These are phyloP conservation scores for Coenonympha arcania DNA, from an alignment of 2,888 invertebrate genomes.

Conservation along the genomic window DNA sequence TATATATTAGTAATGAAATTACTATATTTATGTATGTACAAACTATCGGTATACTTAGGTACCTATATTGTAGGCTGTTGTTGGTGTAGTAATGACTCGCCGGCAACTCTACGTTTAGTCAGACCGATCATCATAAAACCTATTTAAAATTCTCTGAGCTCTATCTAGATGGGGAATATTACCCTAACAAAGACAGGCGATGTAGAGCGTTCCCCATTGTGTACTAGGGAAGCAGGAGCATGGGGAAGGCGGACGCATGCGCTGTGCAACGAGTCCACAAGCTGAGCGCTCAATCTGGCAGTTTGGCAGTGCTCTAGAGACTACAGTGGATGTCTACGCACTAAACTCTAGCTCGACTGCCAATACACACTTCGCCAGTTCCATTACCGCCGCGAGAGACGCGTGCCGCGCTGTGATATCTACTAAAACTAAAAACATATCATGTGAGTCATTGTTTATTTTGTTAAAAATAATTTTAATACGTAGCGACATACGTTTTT, in stretches of 20 bases:
- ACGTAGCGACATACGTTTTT: not conserved
- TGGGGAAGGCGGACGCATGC: constrained; percentile 34
- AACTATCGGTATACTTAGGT: too few species aligned
- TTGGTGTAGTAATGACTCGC: too few species aligned
- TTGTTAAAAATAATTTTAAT: constrained; percentile 4
- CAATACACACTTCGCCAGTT: constrained; percentile 40
- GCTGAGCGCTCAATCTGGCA: constrained; percentile 35
- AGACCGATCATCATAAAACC: not conserved
- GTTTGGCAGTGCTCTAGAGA: constrained; percentile 30
- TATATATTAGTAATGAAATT: too few species aligned
- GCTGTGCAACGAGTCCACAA: constrained; percentile 19
- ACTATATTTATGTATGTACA: too few species aligned
- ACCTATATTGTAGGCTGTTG: too few species aligned
- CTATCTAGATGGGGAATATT: not conserved
- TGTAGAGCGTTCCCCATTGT: constrained; percentile 7
- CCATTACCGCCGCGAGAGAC: constrained; percentile 45
- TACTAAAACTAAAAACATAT: constrained; percentile 34
- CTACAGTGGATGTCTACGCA: constrained; percentile 5
- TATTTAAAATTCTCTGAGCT: constrained; percentile 1
- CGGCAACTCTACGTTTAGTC: too few species aligned
- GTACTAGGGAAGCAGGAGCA: constrained; percentile 15
- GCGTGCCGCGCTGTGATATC: constrained; percentile 49
- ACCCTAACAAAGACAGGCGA: constrained; percentile 5
- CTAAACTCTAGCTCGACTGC: not conserved
- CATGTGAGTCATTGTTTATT: constrained; percentile 25